Conservation (phyloP, 2,888 invertebrate species). For the Tridacna gigas region DNA sequence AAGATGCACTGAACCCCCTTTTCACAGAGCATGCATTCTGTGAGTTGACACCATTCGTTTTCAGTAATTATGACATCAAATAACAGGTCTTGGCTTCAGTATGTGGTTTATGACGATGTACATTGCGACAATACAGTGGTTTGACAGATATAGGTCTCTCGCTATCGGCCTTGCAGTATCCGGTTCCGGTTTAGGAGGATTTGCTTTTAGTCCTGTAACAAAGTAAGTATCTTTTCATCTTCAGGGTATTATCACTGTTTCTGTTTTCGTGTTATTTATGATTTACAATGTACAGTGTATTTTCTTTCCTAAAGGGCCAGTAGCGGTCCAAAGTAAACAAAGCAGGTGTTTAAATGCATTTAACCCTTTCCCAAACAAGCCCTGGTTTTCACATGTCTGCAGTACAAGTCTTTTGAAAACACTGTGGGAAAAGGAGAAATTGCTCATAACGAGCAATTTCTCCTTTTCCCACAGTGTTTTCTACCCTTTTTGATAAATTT, state of each 20-base stretch:
- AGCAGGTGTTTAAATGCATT: too few species aligned
- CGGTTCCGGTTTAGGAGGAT: conserved; percentile 39
- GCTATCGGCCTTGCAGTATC: conserved; percentile 39
- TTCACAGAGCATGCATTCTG: too few species aligned
- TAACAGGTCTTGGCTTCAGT: conserved; percentile 35
- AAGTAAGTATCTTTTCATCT: conserved; percentile 26
- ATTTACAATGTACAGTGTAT: too few species aligned
- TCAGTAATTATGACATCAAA: too few species aligned
- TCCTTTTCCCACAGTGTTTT: not conserved
- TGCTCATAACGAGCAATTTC: not conserved
- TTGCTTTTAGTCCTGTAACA: conserved; percentile 39
- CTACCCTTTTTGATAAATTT: not conserved
- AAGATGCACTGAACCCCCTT: too few species aligned
- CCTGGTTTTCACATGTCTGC: too few species aligned
- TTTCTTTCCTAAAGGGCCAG: too few species aligned
- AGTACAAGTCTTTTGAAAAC: too few species aligned
- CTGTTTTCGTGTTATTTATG: too few species aligned
- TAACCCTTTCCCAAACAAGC: too few species aligned
- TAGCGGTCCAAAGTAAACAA: too few species aligned
- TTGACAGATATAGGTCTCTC: conserved; percentile 35
- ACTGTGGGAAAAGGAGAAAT: not conserved
- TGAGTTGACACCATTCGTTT: too few species aligned
- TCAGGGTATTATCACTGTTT: not conserved
- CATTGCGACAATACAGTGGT: conserved; percentile 24
- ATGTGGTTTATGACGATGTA: conserved; percentile 41